phyloP scores from a whole-genome alignment of 1,140 invertebrate genomes.

The Drosophila burlai region DNA sequence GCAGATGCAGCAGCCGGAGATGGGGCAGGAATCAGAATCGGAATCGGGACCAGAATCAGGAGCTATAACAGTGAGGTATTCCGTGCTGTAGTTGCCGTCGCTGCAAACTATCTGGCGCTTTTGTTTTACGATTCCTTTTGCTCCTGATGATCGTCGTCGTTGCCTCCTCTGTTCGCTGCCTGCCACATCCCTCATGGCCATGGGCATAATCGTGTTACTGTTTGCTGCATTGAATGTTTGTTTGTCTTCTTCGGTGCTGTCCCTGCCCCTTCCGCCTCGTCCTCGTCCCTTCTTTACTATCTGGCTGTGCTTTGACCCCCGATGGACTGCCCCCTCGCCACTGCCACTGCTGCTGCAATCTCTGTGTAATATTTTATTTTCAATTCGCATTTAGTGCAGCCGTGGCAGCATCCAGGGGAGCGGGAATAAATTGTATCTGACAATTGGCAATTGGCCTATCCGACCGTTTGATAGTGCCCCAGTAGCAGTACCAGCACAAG shows the following conservation, averaged over 20 bases:
- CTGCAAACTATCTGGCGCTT: constrained; percentile 82
- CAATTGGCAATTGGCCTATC: constrained; percentile 84
- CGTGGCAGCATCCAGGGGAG: constrained; percentile 76
- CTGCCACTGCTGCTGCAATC: constrained; percentile 60
- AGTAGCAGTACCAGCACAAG: constrained; percentile 44
- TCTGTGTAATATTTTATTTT: constrained; percentile 83
- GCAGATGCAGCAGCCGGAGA: constrained; percentile 16
- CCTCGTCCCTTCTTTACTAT: constrained; percentile 10
- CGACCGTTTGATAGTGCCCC: constrained; percentile 77
- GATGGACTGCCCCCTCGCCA: not conserved
- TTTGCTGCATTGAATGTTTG: constrained; percentile 80
- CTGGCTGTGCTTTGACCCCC: constrained; percentile 42
- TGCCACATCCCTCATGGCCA: constrained; percentile 42
- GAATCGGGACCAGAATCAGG: constrained; percentile 33
- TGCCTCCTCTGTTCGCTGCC: not conserved
- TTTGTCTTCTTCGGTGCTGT: constrained; percentile 66
- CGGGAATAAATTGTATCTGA: constrained; percentile 82
- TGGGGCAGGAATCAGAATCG: constrained; percentile 18
- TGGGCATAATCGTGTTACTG: constrained; percentile 79
- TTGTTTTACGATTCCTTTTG: constrained; percentile 83
- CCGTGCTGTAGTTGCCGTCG: constrained; percentile 46
- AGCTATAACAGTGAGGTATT: constrained; percentile 32
- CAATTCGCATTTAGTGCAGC: constrained; percentile 83
- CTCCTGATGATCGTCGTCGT: constrained; percentile 68
- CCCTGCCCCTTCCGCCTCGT: not conserved